Base-by-base conservation (phyloP, 2,797 vertebrate species). In the Parambassis ranga region DNA sequence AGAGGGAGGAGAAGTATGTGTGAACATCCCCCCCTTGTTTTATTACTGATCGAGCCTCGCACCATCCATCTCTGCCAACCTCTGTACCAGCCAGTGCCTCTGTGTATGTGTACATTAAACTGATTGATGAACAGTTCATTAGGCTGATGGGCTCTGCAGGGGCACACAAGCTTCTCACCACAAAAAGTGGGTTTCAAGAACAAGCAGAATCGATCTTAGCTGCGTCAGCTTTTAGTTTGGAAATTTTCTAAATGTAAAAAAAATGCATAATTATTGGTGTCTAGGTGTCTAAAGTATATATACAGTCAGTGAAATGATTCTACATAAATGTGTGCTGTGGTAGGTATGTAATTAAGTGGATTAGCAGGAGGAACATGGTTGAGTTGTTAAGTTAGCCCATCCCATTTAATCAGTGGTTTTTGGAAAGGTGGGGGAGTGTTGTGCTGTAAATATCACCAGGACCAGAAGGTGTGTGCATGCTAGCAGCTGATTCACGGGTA, bases 91-190 rank as follows among this genome's bases (percentile, higher is more conserved):
- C 38, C 41, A 5, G 13, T 6, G 20, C 22, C 26, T 28, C 33
- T 18, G 33, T 16, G 46, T 35, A 31, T 8, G 20, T 32, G 33
- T 57, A 43, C 77, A 38, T 87, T 84, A 87, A 73, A 53, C 57
- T 87, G 83, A 88, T 85, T 86, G 78, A 89, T 87, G 78, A 86
- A 71, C 71, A 76, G 52, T 82, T 87, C 82, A 90, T 89, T 88
- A 87, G 62, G 81, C 80, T 87, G 82, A 90, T 89, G 81, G 84
- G 62, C 56, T 75, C 60, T 52, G 65, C 63, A 38, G 75, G 60
- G 41, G 41, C 46, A 39, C 49, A 61, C 60, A 36, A 47, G 67
- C 64, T 61, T 59, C 61, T 50, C 10, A 67, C 56, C 51, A 68
- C 42, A 47, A 63, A 61, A 76, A 65, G 58, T 57, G 67, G 61